phyloP scores from a whole-genome alignment of 2,888 invertebrate genomes.

The Onthophagus sagittarius region DNA sequence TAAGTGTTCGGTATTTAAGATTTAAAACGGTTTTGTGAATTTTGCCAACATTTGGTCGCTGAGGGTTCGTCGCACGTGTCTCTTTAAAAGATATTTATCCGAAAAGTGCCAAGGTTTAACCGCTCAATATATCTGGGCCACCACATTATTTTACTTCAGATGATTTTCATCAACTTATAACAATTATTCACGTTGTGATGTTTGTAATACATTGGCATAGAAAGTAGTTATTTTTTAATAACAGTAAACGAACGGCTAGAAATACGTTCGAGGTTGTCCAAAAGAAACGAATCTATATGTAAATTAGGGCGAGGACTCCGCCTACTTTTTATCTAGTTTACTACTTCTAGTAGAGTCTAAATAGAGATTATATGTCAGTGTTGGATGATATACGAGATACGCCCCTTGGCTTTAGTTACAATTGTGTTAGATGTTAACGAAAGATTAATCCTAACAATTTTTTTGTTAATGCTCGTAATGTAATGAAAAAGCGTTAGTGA shows the following conservation, averaged over 20 bases:
- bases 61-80: no score
- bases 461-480: neutral
- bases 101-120: no score
- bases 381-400: neutral
- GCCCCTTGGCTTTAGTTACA: neutral
- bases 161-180: no score
- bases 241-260: neutral
- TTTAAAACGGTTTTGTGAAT: no score
- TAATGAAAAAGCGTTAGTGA: neutral
- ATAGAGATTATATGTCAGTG: neutral
- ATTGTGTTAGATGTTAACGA: neutral
- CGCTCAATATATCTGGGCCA: no score
- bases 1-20: no score
- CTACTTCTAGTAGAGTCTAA: neutral
- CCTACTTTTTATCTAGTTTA: neutral
- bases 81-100: no score
- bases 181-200: no score
- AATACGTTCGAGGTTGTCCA: neutral
- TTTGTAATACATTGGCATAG: neutral
- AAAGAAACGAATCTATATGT: neutral
- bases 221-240: neutral
- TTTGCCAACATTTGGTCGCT: no score
- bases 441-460: no score
- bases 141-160: no score
- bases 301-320: neutral